phyloP scores from a whole-genome alignment of 1,140 invertebrate genomes.

The Anagrus nilaparvatae region DNA sequence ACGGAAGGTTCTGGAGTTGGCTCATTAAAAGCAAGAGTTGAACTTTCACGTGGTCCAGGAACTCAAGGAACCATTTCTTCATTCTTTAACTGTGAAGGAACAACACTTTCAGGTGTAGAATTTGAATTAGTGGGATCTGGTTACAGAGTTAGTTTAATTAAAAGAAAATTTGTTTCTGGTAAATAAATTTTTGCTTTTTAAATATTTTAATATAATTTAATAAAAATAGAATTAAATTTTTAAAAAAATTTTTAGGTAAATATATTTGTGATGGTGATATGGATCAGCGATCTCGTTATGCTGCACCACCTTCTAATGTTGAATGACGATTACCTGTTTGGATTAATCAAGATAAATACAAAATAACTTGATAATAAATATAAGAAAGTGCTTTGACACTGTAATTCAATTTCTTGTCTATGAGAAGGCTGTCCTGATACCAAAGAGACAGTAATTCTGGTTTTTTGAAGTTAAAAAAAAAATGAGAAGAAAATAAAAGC shows the following conservation, averaged over 20 bases:
- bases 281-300: conserved; percentile 40
- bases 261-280: conserved; percentile 82
- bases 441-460: no score
- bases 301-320: conserved; percentile 33
- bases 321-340: conserved; percentile 26
- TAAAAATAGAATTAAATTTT: not conserved
- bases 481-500: no score
- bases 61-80: conserved; percentile 73
- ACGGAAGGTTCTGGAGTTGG: conserved; percentile 82
- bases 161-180: conserved; percentile 90
- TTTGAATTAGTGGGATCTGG: conserved; percentile 82
- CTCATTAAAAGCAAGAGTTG: conserved; percentile 80
- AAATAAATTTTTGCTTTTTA: conserved; percentile 25
- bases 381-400: no score
- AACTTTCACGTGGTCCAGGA: conserved; percentile 70
- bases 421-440: no score
- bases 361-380: no score
- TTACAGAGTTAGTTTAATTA: conserved; percentile 87
- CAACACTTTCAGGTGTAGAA: conserved; percentile 86
- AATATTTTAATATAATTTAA: not conserved
- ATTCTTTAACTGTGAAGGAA: conserved; percentile 91
- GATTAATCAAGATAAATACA: no score
- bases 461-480: no score
- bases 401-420: no score
- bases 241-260: conserved; percentile 47